These are phyloP conservation scores for Xestoiulus laeticollis DNA, from an alignment of 2,888 invertebrate genomes.

Conservation along the genomic window DNA sequence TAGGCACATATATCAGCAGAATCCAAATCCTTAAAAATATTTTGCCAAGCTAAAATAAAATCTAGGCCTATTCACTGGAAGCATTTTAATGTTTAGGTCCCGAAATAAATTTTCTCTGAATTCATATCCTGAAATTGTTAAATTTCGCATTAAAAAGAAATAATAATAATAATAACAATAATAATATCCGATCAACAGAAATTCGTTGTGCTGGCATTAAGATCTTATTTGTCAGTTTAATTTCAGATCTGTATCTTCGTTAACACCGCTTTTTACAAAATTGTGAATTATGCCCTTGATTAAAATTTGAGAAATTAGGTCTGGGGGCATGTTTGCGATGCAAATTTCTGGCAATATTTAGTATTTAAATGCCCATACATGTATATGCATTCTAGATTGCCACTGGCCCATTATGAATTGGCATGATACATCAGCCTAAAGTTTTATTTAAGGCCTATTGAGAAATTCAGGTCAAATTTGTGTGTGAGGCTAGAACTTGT, in stretches of 20 bases:
- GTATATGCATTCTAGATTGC: conserved; percentile 6
- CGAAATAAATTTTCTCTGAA: neutral
- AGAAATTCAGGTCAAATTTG: neutral
- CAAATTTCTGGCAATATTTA: conserved; percentile 11
- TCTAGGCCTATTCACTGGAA: conserved; percentile 1
- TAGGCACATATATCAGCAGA: conserved; percentile 22
- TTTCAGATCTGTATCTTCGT: neutral
- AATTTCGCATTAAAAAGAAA: neutral
- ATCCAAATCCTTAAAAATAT: conserved; percentile 15
- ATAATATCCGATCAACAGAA: neutral
- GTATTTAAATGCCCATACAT: neutral
- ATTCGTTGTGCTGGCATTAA: conserved; percentile 1
- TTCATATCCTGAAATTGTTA: neutral
- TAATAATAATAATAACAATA: neutral
- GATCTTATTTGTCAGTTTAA: neutral
- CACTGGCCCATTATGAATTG: neutral
- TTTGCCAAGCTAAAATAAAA: conserved; percentile 18
- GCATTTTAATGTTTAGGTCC: conserved; percentile 23
- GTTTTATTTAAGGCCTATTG: neutral
- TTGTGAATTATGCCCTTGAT: neutral
- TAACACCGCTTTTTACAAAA: neutral
- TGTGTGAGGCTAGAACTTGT: too few relatives aligned
- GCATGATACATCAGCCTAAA: neutral
- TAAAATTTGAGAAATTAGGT: neutral
- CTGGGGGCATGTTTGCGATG: neutral